Base-by-base conservation (phyloP, 2,113 vertebrate species). In the Boulengeromyrus knoepffleri region DNA sequence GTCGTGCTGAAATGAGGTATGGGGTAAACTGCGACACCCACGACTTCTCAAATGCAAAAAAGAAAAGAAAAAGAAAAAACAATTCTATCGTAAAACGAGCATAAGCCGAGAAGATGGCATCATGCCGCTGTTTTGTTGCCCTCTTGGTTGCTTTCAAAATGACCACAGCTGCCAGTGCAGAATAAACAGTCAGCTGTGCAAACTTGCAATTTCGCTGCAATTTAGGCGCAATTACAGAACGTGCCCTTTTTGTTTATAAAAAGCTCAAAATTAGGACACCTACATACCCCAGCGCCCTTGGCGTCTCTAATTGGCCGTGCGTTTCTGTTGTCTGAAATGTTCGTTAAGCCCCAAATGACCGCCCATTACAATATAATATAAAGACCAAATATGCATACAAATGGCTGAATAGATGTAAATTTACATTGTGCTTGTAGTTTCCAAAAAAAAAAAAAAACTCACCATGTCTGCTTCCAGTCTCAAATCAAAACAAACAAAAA, bases 241-340 rank as follows among this genome's bases (percentile, higher is more conserved):
- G 84, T 90, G 56, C 89, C 62, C 62, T n/a, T 87, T 84, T 90
- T 90, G 83, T 90, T 86, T 89, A 89, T 89, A 85, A 85, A 56
- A 62, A 89, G 89, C 80, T 85, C 84, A 90, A 70, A 70, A 86
- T 90, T 74, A 90, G 84, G 27, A 87, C 85, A 90, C 84, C 58
- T 90, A 90, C 56, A 52, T 58, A 49, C 6, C 45, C 66, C n/a
- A 36, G 7, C 62, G 47, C 42, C 56, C 27, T 62, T 85, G 52
- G 52, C 52, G 9, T 84, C 77, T 56, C 39, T 58, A 45, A 58
- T 89, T 85, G 53, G 53, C 31, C 80, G 56, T 85, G 5, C 77
- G 45, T 52, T 89, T 62, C 36, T 45, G 50, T 58, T 85, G 74
- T 56, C 77, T 49, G 77, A 89, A 84, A 31, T 53, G 50, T 47